These are phyloP conservation scores for Acropternis orthonyx DNA, from an alignment of 2,797 vertebrate species.

Conservation along the genomic window DNA sequence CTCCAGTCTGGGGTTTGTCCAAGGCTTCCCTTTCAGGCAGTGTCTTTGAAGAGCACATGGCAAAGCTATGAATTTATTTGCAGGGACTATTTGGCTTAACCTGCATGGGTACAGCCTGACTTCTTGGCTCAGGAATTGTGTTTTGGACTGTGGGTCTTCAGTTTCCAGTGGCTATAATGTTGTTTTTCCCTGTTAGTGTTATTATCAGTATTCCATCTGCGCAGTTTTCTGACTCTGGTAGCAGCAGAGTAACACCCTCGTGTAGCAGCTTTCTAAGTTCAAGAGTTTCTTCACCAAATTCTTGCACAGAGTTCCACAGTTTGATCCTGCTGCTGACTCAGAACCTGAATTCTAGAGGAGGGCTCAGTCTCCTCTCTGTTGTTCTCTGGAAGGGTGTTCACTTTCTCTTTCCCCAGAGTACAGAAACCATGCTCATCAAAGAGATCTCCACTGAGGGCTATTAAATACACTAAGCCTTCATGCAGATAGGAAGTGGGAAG, in stretches of 20 bases:
- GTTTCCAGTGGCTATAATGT: not conserved
- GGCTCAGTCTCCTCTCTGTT: accelerated
- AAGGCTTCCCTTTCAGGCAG: not conserved
- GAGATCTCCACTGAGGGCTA: not conserved
- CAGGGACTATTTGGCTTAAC: not conserved
- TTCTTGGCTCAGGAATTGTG: not conserved
- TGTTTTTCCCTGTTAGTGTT: not conserved
- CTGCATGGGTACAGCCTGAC: not conserved
- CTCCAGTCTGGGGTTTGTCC: not conserved
- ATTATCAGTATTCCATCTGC: not conserved
- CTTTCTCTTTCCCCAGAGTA: too few species aligned
- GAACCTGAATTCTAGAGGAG: not conserved
- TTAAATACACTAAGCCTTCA: not conserved
- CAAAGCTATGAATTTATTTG: not conserved
- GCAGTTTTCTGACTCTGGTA: not conserved
- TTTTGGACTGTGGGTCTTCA: not conserved
- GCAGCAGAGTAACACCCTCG: not conserved
- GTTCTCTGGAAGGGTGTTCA: not conserved
- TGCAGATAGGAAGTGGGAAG: not conserved
- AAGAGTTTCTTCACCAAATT: accelerated
- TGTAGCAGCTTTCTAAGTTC: not conserved
- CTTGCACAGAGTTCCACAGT: not conserved
- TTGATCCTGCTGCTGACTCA: not conserved
- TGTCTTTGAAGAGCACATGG: not conserved
- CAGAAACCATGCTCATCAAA: accelerated